phyloP scores from a whole-genome alignment of 2,888 invertebrate genomes.

The Hetaerina titia region DNA sequence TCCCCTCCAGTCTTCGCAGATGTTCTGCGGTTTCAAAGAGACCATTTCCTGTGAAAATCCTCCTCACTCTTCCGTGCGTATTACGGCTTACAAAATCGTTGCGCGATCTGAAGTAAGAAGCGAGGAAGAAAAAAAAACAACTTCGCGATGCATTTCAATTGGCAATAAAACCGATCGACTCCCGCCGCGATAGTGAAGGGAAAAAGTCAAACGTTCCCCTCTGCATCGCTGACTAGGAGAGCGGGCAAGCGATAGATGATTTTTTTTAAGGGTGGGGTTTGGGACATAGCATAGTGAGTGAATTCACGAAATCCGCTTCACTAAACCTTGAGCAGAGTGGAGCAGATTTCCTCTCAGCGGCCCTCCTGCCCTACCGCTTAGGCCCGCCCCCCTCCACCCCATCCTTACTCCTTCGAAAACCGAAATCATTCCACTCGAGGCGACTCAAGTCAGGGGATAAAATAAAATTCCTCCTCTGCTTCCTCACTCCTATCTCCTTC shows the following conservation, averaged over 20 bases:
- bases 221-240: too few species aligned
- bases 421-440: constrained; percentile 25
- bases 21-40: neutral
- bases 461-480: neutral
- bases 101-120: neutral
- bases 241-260: neutral
- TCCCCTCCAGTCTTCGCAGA: neutral
- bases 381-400: neutral
- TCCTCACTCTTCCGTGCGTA: neutral
- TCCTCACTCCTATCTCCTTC: neutral
- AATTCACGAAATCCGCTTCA: constrained; percentile 19
- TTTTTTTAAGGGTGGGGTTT: neutral
- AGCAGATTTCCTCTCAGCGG: neutral
- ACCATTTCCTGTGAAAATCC: neutral
- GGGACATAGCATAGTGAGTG: constrained; percentile 12
- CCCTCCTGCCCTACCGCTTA: neutral
- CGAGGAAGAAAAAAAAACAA: neutral
- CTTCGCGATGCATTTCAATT: neutral
- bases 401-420: neutral
- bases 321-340: neutral
- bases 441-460: neutral
- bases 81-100: neutral
- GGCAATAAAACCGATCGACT: constrained; percentile 16
- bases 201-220: too few species aligned
- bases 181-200: neutral